phyloP scores from a whole-genome alignment of 2,113 vertebrate genomes.

The Kryptolebias marmoratus region DNA sequence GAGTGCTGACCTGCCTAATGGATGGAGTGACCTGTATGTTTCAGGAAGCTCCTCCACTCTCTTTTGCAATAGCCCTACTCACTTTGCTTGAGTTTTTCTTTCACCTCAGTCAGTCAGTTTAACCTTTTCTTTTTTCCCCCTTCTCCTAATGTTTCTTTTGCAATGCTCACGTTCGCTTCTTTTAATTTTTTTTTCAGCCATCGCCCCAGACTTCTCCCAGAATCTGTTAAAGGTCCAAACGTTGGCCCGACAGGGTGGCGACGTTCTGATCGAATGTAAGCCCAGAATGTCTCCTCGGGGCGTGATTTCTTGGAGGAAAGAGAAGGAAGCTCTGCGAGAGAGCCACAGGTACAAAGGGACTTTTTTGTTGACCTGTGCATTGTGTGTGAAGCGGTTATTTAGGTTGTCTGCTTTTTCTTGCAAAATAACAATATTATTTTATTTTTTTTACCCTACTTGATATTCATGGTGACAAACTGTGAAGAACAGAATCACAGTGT shows the following conservation, averaged over 20 bases:
- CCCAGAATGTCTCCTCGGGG: conserved; percentile 92
- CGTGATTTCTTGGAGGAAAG: conserved; percentile 92
- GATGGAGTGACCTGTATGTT: conserved; percentile 53
- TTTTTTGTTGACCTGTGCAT: conserved; percentile 16
- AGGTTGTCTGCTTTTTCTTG: conserved; percentile 33
- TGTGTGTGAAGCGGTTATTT: conserved; percentile 23
- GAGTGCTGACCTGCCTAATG: conserved; percentile 56
- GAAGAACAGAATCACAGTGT: conserved; percentile 46
- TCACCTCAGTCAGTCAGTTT: conserved; percentile 15
- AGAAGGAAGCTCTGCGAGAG: conserved; percentile 85
- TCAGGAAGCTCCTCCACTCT: conserved; percentile 17
- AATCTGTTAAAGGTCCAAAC: conserved; percentile 76
- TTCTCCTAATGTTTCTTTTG: conserved; percentile 5
- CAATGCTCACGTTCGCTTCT: conserved; percentile 13
- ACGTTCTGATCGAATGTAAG: conserved; percentile 90
- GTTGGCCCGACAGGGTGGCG: conserved; percentile 84
- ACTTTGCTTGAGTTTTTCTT: conserved; percentile 12
- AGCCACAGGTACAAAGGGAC: conserved; percentile 75
- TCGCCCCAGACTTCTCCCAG: conserved; percentile 81
- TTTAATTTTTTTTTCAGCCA: conserved; percentile 55
- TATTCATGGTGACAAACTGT: conserved; percentile 65
- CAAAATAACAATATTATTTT: conserved; percentile 39
- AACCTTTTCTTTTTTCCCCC: conserved; percentile 8
- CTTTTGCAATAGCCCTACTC: conserved; percentile 4
- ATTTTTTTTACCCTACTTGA: conserved; percentile 49